Conservation (phyloP, 23 tunicate genomes). For the Phallusia fumigata region DNA sequence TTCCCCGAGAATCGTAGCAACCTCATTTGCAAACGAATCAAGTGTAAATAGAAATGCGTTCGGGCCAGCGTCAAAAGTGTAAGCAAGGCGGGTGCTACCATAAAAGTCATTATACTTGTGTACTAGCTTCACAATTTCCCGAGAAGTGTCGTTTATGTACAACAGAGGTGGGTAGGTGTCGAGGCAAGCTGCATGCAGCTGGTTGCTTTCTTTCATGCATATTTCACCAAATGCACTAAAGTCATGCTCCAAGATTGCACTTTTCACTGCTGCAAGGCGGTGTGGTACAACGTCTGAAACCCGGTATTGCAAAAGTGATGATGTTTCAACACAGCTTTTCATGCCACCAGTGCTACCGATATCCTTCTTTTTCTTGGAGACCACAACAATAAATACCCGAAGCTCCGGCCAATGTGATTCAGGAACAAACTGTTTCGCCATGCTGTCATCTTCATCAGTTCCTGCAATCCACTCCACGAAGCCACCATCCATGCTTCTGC, state of each 20-base stretch:
- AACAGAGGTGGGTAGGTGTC: conserved; percentile 82
- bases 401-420: conserved; percentile 88
- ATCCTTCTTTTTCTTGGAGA: conserved; percentile 30
- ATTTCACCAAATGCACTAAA: conserved; percentile 66
- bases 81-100: conserved; percentile 49
- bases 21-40: conserved; percentile 28
- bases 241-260: conserved; percentile 47
- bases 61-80: conserved; percentile 98
- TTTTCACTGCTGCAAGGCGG: conserved; percentile 31
- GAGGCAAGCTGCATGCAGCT: conserved; percentile 79
- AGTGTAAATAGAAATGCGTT: conserved; percentile 72
- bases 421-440: conserved; percentile 47
- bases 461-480: conserved; percentile 87
- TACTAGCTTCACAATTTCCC: conserved; percentile 55
- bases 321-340: conserved; percentile 72
- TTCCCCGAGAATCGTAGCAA: conserved; percentile 32
- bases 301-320: conserved; percentile 47
- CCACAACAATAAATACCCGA: conserved; percentile 69
- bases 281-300: conserved; percentile 43
- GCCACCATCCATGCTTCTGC: conserved; percentile 86
- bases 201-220: conserved; percentile 86
- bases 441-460: conserved; percentile 44
- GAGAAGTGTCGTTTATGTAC: conserved; percentile 53
- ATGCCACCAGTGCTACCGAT: conserved; percentile 90
- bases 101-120: conserved; percentile 50